These are phyloP conservation scores for Caenorhabditis afra DNA, from an alignment of 2,888 invertebrate species.

Conservation along the genomic window DNA sequence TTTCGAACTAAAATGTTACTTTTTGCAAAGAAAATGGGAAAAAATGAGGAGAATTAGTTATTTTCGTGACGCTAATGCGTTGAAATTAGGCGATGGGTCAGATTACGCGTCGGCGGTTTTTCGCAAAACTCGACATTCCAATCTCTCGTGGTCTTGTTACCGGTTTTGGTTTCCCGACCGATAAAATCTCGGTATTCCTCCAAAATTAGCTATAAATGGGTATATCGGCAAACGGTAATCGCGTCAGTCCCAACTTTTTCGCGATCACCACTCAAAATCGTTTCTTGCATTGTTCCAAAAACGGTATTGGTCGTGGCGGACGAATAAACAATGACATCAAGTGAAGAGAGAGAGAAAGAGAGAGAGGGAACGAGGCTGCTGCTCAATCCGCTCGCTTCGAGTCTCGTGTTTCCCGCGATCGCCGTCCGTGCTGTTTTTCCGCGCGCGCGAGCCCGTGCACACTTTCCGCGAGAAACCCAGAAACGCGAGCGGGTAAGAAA, in stretches of 20 bases:
- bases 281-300: slow-evolving; percentile 7
- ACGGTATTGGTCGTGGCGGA: slow-evolving; percentile 33
- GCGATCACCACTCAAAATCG: background rate
- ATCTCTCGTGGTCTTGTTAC: no score
- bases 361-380: slow-evolving; percentile 21
- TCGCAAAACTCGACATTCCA: no score
- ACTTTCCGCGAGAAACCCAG: slow-evolving; percentile 19
- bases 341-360: slow-evolving; percentile 15
- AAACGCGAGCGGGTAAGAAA: background rate
- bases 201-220: background rate
- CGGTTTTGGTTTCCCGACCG: no score
- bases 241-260: no score
- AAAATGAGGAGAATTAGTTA: background rate
- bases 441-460: no score
- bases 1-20: background rate
- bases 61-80: background rate
- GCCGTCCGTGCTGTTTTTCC: slow-evolving; percentile 37
- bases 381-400: slow-evolving; percentile 32
- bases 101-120: no score
- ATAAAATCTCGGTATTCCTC: no score
- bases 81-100: no score
- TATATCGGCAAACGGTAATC: background rate
- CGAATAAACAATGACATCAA: slow-evolving; percentile 56
- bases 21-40: slow-evolving; percentile 4
- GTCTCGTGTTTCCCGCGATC: slow-evolving; percentile 56